Evolutionary conservation across 2,888 invertebrate species (phyloP).

Genomic region (Drosophila ochracea): DNA sequence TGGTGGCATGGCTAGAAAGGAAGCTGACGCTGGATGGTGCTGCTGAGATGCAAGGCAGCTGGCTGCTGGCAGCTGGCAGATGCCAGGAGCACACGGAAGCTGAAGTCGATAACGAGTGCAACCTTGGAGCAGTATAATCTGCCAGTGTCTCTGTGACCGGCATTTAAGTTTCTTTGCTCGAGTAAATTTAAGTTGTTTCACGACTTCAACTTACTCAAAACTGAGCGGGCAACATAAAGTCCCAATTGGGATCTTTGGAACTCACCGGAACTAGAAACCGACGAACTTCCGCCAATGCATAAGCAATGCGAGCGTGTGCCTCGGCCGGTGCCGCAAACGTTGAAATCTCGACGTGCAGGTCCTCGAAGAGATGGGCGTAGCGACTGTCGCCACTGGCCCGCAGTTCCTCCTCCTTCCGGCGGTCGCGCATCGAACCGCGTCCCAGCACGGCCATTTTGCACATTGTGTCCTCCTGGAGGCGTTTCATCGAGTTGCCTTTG

Average conservation of each 20-base stretch:
- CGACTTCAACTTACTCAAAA: conserved; percentile 11
- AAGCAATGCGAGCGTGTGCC: conserved; percentile 94
- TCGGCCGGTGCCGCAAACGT: conserved; percentile 96
- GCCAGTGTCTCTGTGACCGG: conserved; percentile 2
- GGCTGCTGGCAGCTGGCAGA: conserved; percentile 12
- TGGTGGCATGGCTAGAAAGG: conserved; percentile 28
- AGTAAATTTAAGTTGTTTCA: conserved; percentile 61
- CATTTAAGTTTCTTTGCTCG: conserved; percentile 45
- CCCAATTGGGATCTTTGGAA: conserved; percentile 1
- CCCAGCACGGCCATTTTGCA: conserved; percentile 98
- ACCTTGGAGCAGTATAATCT: conserved; percentile 48
- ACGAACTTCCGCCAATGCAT: conserved; percentile 92
- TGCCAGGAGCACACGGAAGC: conserved; percentile 65
- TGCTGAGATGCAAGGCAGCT: not conserved
- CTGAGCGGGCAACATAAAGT: not conserved
- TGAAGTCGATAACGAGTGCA: conserved; percentile 75
- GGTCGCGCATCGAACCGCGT: conserved; percentile 96
- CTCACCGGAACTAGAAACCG: conserved; percentile 92
- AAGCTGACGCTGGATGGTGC: conserved; percentile 16
- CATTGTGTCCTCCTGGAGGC: conserved; percentile 97
- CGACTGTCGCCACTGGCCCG: conserved; percentile 95
- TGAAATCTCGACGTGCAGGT: conserved; percentile 96
- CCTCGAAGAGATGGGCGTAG: conserved; percentile 95
- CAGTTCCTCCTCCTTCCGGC: conserved; percentile 97
- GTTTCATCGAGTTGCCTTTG: conserved; percentile 96